Percentiles rank a stretch among this genome's conserved stretches.
Evolutionary conservation across 2,797 vertebrate genomes (phyloP).

Genomic region (Rachycentron canadum): DNA sequence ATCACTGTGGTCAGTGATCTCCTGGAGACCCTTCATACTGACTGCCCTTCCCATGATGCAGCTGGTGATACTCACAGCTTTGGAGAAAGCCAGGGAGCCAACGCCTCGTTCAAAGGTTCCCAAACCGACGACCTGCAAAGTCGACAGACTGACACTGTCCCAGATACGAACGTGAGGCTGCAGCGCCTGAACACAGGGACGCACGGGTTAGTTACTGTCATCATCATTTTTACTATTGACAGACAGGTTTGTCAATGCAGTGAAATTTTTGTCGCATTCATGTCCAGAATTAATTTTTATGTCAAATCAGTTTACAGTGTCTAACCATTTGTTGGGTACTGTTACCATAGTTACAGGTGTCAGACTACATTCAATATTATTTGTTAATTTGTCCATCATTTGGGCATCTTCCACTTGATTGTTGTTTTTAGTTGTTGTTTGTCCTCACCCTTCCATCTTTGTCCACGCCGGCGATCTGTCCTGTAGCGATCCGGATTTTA

Average conservation of each 20-base stretch:
- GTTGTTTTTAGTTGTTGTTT: background rate
- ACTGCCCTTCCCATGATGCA: constrained; percentile 31
- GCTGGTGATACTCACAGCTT: constrained; percentile 89
- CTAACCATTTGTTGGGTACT: too few species aligned
- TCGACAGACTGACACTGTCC: constrained; percentile 95
- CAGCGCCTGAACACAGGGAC: constrained; percentile 83
- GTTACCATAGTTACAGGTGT: background rate
- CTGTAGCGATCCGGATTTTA: constrained; percentile 98
- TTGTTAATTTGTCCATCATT: background rate
- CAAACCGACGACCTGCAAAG: constrained; percentile 92
- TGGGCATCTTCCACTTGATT: background rate
- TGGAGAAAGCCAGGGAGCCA: constrained; percentile 95
- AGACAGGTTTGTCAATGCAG: too few species aligned
- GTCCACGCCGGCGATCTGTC: constrained; percentile 98
- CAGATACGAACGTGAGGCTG: constrained; percentile 96
- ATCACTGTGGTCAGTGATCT: background rate
- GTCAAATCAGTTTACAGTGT: too few species aligned
- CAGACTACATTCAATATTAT: rapidly evolving
- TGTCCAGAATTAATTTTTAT: too few species aligned
- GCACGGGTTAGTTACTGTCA: background rate
- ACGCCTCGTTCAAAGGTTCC: constrained; percentile 97
- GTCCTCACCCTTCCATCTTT: constrained; percentile 96
- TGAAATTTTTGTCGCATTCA: too few species aligned
- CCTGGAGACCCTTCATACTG: too few species aligned
- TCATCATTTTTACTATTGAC: background rate